Conservation (phyloP, 2,888 invertebrate genomes). For the Caenorhabditis panamensis region DNA sequence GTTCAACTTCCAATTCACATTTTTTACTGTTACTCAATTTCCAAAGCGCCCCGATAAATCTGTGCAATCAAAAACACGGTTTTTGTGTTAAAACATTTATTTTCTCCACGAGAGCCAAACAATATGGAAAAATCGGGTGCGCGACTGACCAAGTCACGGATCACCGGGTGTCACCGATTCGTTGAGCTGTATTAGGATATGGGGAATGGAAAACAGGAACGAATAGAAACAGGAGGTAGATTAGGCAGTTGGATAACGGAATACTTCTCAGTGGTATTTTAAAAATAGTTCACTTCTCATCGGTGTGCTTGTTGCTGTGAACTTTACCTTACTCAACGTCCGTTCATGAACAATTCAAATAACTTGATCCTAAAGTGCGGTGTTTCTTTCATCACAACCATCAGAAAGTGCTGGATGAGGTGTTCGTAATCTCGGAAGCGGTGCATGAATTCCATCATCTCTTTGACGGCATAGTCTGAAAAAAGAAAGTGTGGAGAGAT, state of each 20-base stretch:
- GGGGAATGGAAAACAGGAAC: not conserved
- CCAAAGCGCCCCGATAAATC: not conserved
- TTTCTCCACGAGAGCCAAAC: not conserved
- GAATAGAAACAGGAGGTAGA: not conserved
- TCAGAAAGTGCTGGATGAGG: slow-evolving; percentile 35
- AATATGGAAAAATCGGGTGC: too few relatives aligned
- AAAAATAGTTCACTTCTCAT: not conserved
- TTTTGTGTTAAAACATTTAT: not conserved
- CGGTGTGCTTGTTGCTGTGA: not conserved
- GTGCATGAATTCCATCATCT: slow-evolving; percentile 29
- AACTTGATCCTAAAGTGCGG: slow-evolving; percentile 17
- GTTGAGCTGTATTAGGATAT: not conserved
- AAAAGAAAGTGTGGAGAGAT: not conserved
- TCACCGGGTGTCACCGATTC: not conserved
- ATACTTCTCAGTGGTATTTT: not conserved
- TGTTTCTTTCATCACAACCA: slow-evolving; percentile 15
- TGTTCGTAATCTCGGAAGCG: slow-evolving; percentile 26
- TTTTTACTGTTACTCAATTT: too few relatives aligned
- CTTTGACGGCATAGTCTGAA: slow-evolving; percentile 24
- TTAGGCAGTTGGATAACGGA: not conserved
- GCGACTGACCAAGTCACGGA: too few relatives aligned
- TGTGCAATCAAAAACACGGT: not conserved
- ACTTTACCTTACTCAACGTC: slow-evolving; percentile 8
- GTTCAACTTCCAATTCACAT: not conserved
- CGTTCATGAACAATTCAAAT: slow-evolving; percentile 27